A percentile compares a stretch with the other conserved stretches of the same genome.
Evolutionary conservation across 2,797 vertebrate genomes (phyloP).

Genomic region (Characodon lateralis): DNA sequence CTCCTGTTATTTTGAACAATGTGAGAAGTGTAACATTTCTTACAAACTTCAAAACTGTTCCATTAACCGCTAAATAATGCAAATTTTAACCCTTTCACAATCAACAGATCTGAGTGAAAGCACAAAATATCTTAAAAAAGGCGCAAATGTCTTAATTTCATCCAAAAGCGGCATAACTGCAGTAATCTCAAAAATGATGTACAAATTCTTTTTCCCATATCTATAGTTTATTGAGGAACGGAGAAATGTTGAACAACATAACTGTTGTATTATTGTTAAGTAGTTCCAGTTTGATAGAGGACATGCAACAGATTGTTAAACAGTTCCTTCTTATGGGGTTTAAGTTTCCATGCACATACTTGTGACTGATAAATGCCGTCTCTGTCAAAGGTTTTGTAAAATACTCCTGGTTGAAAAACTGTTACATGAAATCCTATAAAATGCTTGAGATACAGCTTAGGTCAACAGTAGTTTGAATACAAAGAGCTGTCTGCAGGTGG

Average conservation of each 20-base stretch:
- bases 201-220: conserved; percentile 1
- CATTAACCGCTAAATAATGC: neutral
- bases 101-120: neutral
- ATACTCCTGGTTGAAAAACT: conserved; percentile 69
- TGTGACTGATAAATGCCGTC: conserved; percentile 46
- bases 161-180: neutral
- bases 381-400: conserved; percentile 69
- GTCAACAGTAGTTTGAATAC: conserved; percentile 47
- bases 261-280: conserved; percentile 52
- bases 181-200: neutral
- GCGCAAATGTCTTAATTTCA: neutral
- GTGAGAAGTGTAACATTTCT: neutral
- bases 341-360: conserved; percentile 47
- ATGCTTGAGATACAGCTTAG: conserved; percentile 59
- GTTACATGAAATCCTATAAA: conserved; percentile 66
- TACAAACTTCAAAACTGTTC: neutral
- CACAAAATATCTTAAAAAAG: neutral
- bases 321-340: conserved; percentile 43
- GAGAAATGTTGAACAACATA: conserved; percentile 45
- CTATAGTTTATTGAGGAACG: conserved; percentile 40
- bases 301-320: conserved; percentile 67
- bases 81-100: neutral
- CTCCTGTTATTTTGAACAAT: neutral
- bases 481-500: conserved; percentile 39
- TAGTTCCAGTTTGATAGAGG: conserved; percentile 44